Conservation (phyloP, 2,113 vertebrate genomes). For the Amazona vittata region DNA sequence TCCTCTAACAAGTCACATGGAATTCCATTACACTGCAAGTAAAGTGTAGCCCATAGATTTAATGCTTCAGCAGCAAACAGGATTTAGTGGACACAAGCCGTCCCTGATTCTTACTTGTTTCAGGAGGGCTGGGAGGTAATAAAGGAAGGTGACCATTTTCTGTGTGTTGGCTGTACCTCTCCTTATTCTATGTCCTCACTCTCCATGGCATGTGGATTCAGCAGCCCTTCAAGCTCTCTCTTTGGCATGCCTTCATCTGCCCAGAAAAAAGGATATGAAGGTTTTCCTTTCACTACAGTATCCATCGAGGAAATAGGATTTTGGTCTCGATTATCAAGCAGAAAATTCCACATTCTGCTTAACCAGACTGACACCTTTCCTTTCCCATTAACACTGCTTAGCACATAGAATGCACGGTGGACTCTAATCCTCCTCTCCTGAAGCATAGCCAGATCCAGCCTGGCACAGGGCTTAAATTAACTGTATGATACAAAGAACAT, state of each 20-base stretch:
- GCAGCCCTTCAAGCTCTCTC: neutral
- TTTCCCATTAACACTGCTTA: neutral
- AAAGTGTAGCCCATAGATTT: neutral
- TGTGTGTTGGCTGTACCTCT: neutral
- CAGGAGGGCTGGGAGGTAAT: neutral
- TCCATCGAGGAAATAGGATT: neutral
- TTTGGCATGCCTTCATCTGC: neutral
- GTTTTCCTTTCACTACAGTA: neutral
- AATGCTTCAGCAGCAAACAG: neutral
- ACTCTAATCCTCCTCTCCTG: neutral
- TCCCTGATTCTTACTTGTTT: neutral
- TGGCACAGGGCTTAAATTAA: neutral
- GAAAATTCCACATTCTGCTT: neutral
- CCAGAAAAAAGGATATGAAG: neutral
- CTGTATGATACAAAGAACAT: neutral
- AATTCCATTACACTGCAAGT: neutral
- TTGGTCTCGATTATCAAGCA: neutral
- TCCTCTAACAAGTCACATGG: neutral
- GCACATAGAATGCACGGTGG: neutral
- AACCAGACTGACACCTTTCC: neutral
- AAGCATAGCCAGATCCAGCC: neutral
- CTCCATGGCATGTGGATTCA: neutral
- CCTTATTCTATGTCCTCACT: neutral
- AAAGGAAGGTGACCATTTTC: neutral
- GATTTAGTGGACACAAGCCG: neutral